Evolutionary conservation across 1,140 invertebrate species (phyloP).

Genomic region (Lordiphosa mommai): DNA sequence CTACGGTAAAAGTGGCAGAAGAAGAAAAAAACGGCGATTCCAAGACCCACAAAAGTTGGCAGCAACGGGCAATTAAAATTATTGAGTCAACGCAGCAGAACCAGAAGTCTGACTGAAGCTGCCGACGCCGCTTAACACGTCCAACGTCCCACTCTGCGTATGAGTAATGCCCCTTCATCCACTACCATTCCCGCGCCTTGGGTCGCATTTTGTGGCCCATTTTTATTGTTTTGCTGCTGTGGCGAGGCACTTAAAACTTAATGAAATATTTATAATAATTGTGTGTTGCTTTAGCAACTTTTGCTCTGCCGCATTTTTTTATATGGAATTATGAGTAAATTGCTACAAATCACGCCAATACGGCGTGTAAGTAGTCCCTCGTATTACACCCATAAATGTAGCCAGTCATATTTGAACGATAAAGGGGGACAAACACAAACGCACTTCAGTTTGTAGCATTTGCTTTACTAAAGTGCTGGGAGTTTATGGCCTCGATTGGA

Average conservation of each 20-base stretch:
- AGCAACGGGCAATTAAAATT: constrained; percentile 56
- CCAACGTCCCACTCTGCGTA: constrained; percentile 59
- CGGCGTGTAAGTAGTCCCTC: constrained; percentile 7
- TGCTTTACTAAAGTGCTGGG: constrained; percentile 35
- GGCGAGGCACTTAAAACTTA: constrained; percentile 70
- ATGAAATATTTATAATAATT: constrained; percentile 76
- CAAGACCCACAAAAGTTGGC: constrained; percentile 19
- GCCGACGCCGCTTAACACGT: constrained; percentile 28
- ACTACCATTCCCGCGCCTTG: background rate
- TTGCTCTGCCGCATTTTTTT: constrained; percentile 32
- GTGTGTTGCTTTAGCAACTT: constrained; percentile 49
- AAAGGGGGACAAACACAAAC: constrained; percentile 3
- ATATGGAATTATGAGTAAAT: constrained; percentile 59
- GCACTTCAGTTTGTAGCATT: constrained; percentile 9
- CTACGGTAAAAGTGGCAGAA: too few species aligned
- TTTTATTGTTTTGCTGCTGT: constrained; percentile 64
- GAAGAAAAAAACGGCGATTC: constrained; percentile 9
- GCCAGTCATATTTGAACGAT: constrained; percentile 6
- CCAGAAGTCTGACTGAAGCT: constrained; percentile 6
- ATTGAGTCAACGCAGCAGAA: constrained; percentile 31
- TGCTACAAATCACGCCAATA: constrained; percentile 66
- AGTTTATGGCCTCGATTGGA: background rate
- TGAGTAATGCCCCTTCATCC: constrained; percentile 55
- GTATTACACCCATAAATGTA: constrained; percentile 52
- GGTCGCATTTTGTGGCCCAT: constrained; percentile 23